Conservation (phyloP, 2,113 vertebrate genomes). For the Notechis scutatus region DNA sequence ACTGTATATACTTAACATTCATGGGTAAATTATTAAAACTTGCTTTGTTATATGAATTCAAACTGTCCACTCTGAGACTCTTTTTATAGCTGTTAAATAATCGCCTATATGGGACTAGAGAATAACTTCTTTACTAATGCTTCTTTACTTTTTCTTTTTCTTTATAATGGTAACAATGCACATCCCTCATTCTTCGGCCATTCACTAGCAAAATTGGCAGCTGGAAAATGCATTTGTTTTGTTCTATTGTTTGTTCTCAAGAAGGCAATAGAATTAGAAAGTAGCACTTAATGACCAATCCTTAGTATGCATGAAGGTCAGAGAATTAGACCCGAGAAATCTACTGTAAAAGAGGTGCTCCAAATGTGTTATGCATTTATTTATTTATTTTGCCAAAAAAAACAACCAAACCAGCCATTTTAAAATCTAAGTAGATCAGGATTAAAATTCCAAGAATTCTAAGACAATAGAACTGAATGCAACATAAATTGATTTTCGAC, state of each 20-base stretch:
- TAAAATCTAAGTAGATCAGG: neutral
- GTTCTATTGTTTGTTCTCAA: constrained; percentile 16
- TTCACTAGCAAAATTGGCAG: constrained; percentile 5
- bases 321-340: neutral
- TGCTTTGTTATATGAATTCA: neutral
- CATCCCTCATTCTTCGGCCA: constrained; percentile 10
- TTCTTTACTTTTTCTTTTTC: neutral
- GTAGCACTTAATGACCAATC: neutral
- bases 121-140: neutral
- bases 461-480: neutral
- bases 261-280: neutral
- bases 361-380: neutral
- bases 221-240: constrained; percentile 25
- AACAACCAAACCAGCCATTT: neutral
- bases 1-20: neutral
- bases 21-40: neutral
- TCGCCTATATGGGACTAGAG: neutral
- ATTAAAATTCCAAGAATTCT: neutral
- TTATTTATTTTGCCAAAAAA: neutral
- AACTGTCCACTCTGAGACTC: neutral
- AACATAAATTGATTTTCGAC: neutral
- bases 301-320: constrained; percentile 20
- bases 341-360: constrained; percentile 12
- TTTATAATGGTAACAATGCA: constrained; percentile 19
- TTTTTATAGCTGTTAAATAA: constrained; percentile 28